Evolutionary conservation across 2,797 vertebrate species (phyloP).

Genomic region (Lycodopsis pacificus): DNA sequence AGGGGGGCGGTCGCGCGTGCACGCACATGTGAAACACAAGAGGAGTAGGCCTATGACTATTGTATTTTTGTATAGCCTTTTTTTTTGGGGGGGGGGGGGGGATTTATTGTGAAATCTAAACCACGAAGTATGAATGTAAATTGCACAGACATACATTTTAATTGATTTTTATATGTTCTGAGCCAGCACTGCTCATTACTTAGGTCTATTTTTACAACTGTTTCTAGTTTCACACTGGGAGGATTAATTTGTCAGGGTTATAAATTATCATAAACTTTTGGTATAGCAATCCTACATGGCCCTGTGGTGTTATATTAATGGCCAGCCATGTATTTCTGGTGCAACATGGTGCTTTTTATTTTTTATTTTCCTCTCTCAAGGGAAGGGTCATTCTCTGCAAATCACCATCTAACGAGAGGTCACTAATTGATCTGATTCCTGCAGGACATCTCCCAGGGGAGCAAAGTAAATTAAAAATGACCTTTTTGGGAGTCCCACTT

Average conservation of each 20-base stretch:
- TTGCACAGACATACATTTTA: background rate
- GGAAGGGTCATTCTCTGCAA: slow-evolving; percentile 65
- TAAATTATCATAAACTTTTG: slow-evolving; percentile 33
- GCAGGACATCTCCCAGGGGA: slow-evolving; percentile 64
- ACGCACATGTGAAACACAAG: slow-evolving; percentile 52
- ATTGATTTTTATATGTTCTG: background rate
- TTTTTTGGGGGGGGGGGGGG: background rate
- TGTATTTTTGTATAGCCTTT: background rate
- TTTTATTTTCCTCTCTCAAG: slow-evolving; percentile 64
- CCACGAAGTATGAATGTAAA: background rate
- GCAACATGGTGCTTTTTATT: slow-evolving; percentile 45
- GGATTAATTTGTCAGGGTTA: slow-evolving; percentile 5
- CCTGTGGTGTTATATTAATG: slow-evolving; percentile 38
- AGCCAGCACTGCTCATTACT: background rate
- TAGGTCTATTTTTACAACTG: background rate
- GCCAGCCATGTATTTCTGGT: slow-evolving; percentile 31
- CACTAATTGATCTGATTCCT: slow-evolving; percentile 78
- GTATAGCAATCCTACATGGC: background rate
- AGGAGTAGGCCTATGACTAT: slow-evolving; percentile 31
- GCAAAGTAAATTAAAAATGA: slow-evolving; percentile 53
- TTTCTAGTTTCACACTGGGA: background rate
- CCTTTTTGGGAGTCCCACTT: slow-evolving; percentile 23
- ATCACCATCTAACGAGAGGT: slow-evolving; percentile 77
- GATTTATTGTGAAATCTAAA: background rate
- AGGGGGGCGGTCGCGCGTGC: slow-evolving; percentile 38